These are phyloP conservation scores for Ceratosolen solmsi DNA, from an alignment of 1,140 invertebrate species.

Conservation along the genomic window DNA sequence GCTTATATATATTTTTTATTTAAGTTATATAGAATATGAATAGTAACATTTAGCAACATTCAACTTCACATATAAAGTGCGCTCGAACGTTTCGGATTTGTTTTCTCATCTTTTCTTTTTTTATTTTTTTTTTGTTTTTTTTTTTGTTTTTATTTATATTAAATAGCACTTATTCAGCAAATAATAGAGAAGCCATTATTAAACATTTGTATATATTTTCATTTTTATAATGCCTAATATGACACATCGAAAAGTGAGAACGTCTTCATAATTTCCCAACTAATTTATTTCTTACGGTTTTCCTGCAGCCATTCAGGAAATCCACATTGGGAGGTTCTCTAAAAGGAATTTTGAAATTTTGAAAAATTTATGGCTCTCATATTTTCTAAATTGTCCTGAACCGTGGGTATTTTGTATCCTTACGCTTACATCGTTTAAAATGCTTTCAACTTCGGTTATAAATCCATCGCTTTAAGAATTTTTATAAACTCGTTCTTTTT, in stretches of 20 bases:
- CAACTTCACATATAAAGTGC: constrained; percentile 26
- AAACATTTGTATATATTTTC: background rate
- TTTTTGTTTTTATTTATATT: background rate
- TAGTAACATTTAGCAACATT: constrained; percentile 37
- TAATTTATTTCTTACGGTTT: constrained; percentile 62
- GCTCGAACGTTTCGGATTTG: constrained; percentile 13
- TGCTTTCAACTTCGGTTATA: constrained; percentile 16
- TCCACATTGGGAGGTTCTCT: constrained; percentile 66
- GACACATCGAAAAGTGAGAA: constrained; percentile 19
- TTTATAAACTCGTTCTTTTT: constrained; percentile 8
- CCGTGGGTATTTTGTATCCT: constrained; percentile 1
- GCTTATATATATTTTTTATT: constrained; percentile 4
- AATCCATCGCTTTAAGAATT: constrained; percentile 8
- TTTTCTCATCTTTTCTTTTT: too few species aligned
- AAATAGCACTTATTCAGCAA: constrained; percentile 13
- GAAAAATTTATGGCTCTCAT: constrained; percentile 28
- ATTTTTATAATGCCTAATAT: background rate
- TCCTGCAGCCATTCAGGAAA: constrained; percentile 74
- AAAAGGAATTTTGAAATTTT: constrained; percentile 30
- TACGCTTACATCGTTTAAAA: constrained; percentile 6
- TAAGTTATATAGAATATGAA: background rate
- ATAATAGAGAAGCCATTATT: constrained; percentile 13
- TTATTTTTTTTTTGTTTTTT: background rate
- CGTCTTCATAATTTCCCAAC: constrained; percentile 56
- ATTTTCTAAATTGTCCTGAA: background rate